Percentiles rank a stretch among this genome's conserved stretches.
phyloP scores from a whole-genome alignment of 2,888 invertebrate genomes.

The Andrena dorsata region DNA sequence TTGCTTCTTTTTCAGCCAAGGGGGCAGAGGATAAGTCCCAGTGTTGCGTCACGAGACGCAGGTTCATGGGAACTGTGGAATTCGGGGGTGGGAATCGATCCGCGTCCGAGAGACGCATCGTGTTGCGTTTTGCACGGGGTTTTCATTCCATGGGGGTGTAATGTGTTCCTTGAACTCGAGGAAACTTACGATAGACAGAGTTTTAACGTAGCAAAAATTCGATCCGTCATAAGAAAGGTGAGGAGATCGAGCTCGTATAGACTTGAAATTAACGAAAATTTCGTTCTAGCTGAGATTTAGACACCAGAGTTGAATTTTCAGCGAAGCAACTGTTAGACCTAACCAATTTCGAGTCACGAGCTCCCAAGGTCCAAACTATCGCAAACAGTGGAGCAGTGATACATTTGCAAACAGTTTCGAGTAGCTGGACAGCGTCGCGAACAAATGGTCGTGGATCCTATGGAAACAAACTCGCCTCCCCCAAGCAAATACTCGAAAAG shows the following conservation, averaged over 20 bases:
- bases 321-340: too few relatives aligned
- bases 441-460: constrained; percentile 67
- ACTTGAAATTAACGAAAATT: too few relatives aligned
- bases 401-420: constrained; percentile 41
- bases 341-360: too few relatives aligned
- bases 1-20: constrained; percentile 47
- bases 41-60: constrained; percentile 68
- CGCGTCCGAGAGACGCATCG: not conserved
- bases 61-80: constrained; percentile 63
- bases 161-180: not conserved
- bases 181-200: not conserved
- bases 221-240: too few relatives aligned
- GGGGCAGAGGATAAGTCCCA: constrained; percentile 69
- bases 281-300: too few relatives aligned
- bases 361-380: not conserved
- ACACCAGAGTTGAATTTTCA: too few relatives aligned
- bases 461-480: constrained; percentile 70
- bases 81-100: constrained; percentile 4
- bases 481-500: constrained; percentile 79
- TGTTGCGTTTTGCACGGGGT: not conserved
- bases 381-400: constrained; percentile 4
- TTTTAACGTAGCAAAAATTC: too few relatives aligned
- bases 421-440: constrained; percentile 20
- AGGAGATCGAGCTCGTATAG: too few relatives aligned
- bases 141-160: not conserved